Base-by-base conservation (phyloP, 2,113 vertebrate genomes). In the Oreocharis arfaki region DNA sequence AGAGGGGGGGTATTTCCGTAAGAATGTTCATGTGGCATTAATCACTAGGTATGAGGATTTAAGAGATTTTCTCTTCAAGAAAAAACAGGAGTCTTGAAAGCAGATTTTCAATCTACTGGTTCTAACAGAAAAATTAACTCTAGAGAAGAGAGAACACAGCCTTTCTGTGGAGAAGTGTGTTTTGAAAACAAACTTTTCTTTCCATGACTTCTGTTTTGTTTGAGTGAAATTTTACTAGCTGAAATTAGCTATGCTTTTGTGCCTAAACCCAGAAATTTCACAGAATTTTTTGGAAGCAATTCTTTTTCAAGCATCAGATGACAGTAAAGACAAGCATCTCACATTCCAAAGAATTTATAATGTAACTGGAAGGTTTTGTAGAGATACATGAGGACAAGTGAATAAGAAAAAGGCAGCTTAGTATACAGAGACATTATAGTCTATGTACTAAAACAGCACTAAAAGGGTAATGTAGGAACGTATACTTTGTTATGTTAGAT, bases 251-350 rank as follows among this genome's bases (percentile, higher is more conserved):
- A 55, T 52, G 68, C 56, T 90, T 95, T 86, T 89, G 13, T 93
- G 86, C 70, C 76, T 90, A 93, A 95, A 95, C 5, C 30, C 68
- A 90, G 84, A 93, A 92, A 89, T 74, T 96, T 95, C 89, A 92
- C 91, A 93, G 76, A 55, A 70, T 74, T 90, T 94, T 96, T 96
- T 93, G 44, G 84, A 96, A 91, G 39, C n/a, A 87, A 37, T 74
- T 42, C n/a, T 84, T 88, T 87, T 82, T 84, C 67, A 35, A 83
- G n/a, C 37, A 46, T 76, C 37, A 92, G 82, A 90, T 90, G 56
- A 93, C 70, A 93, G 82, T 90, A 94, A 89, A 93, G 41, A 57
- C 67, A 94, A 83, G 12, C 46, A 84, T 87, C n/a, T 90, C 53
- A 52, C 68, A 81, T 90, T 88, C 39, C 56, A 79, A 90, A 33